Conservation (phyloP, 2,888 invertebrate species). For the Hirtodrosophila cameraria region DNA sequence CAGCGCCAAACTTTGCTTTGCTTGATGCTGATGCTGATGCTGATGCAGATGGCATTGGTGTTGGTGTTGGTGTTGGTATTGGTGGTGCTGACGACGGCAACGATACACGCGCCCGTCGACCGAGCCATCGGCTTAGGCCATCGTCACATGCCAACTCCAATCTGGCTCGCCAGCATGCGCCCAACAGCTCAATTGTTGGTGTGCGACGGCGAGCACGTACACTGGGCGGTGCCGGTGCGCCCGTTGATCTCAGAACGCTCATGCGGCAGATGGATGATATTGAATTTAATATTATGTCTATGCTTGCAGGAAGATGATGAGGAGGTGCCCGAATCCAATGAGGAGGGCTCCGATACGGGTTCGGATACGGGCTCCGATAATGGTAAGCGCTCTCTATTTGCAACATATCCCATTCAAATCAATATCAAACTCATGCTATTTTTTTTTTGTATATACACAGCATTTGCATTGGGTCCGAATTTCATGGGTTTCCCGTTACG, state of each 20-base stretch:
- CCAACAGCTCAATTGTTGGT: constrained; percentile 74
- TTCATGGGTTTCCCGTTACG: constrained; percentile 73
- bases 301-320: constrained; percentile 87
- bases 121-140: constrained; percentile 47
- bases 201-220: constrained; percentile 76
- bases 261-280: constrained; percentile 72
- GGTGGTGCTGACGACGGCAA: constrained; percentile 24
- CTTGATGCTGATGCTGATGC: constrained; percentile 28
- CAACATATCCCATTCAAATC: too few relatives aligned
- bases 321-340: constrained; percentile 85
- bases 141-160: constrained; percentile 52
- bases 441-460: constrained; percentile 14
- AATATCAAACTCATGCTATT: neutral
- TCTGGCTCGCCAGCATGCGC: constrained; percentile 69
- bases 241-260: constrained; percentile 61
- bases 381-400: constrained; percentile 61
- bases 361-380: constrained; percentile 82
- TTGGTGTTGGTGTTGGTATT: constrained; percentile 11
- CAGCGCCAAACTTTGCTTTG: constrained; percentile 38
- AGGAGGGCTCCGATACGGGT: constrained; percentile 85
- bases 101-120: constrained; percentile 38
- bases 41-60: constrained; percentile 1
- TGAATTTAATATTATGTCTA: constrained; percentile 78
- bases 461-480: constrained; percentile 62
- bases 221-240: constrained; percentile 56